Evolutionary conservation across 1,140 invertebrate genomes (phyloP), one percentile per base, ranked within the genome.

Genomic region (Thaumatotibia leucotreta): DNA sequence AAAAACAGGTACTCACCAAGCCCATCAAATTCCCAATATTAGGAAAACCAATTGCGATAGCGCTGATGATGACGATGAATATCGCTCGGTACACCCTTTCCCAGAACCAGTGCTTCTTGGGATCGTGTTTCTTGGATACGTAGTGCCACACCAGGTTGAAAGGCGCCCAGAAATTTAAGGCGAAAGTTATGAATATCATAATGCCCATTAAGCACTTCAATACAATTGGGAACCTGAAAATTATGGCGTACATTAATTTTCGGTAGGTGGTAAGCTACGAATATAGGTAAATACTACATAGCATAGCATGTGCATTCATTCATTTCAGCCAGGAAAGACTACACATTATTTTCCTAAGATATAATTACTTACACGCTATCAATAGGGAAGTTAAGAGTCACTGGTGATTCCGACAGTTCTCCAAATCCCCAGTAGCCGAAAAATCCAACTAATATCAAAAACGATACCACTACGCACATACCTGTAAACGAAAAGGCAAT

Each of bases 351-450:
- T 23, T 27, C 10, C 11, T 31, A 31, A 31, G 31, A 11, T 32
- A 35, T 0, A n/a, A 4, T 2, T 39, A 69, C 82, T 83, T 77
- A 86, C 83, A 74, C 11, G 50, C 50, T 73, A 65, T 78, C 77
- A 2, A 65, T 69, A 1, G 83, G 83, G 54, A 86, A 86, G 63
- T 86, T 86, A 4, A 86, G 67, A 5, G 82, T 86, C 0, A 86
- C 83, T 0, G 83, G 83, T 27, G 83, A 83, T 39, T 74, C 67
- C 0, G 74, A 75, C 2, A 72, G 67, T 49, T 86, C 83, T 33
- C 83, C 82, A 54, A 82, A 86, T 0, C 83, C 83, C 83, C 83
- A 86, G 35, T 86, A 86, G 9, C 83, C 82, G 22, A 86, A 86
- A 63, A 86, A 86, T 62, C 83, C 83, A 11, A 86, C 80, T 6